Evolutionary conservation across 2,888 invertebrate species (phyloP), one percentile per base, ranked within the genome.

Genomic region (Melinaea marsaeus): DNA sequence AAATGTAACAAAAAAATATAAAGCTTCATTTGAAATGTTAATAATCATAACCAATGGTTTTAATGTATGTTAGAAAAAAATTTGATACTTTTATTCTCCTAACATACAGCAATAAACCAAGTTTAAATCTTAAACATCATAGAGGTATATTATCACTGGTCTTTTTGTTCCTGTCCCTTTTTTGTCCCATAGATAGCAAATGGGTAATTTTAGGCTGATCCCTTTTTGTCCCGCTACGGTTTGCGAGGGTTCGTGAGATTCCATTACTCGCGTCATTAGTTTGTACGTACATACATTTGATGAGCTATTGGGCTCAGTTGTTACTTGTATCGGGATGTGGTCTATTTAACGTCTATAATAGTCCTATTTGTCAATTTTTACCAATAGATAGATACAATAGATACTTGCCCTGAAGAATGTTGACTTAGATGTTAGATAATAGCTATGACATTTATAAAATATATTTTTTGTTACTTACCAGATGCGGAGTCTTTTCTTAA

Each of bases 151-250:
- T 86, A 85, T 83, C 85, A 78, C 80, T 62, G 73, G 74, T 76
- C 82, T 85, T 85, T 86, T 86, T 85, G 83, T 80, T 74, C 74
- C 73, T 69, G 76, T 76, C 80, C 83, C 81, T 81, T 80, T 66
- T 84, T 84, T 83, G 75, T 76, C 80, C 79, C 83, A 78, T 84
- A 84, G 87, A 88, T 86, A 87, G 81, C 80, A 81, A 83, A 83
- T 83, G 84, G 85, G 83, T 84, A 85, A 87, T 88, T 87, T 87
- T 79, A 79, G 81, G 79, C 80, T 79, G 81, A 83, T 81, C 82
- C 82, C 81, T 85, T 86, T 86, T 85, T 82, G 82, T 77, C 73
- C 75, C 71, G 63, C 58, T 59, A 47, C 69, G 76, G 75, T 75
- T 66, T 58, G 68, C 67, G 77, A 63, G 66, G 70, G 59, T 66